phyloP scores from a whole-genome alignment of 2,113 vertebrate genomes.

The Canis aureus region DNA sequence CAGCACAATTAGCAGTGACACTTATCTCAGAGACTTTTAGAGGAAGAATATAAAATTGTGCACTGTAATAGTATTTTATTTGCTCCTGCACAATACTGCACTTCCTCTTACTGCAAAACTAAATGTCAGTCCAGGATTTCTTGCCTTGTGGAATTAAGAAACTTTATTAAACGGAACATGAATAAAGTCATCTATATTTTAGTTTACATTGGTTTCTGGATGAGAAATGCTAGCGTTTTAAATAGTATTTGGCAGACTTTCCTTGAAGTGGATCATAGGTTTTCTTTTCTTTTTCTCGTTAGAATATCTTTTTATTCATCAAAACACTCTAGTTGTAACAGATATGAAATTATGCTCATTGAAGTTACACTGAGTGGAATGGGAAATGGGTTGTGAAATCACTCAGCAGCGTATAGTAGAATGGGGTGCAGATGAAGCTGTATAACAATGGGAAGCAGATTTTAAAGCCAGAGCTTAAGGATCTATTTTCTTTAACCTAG shows the following conservation, averaged over 20 bases:
- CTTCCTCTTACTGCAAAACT: constrained; percentile 31
- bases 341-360: constrained; percentile 22
- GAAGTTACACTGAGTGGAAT: constrained; percentile 12
- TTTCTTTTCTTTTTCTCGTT: neutral
- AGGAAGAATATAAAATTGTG: neutral
- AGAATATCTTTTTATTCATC: constrained; percentile 29
- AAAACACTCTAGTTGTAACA: neutral
- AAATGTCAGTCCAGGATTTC: constrained; percentile 38
- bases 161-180: constrained; percentile 51
- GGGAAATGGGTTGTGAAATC: constrained; percentile 31
- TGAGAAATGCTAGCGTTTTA: constrained; percentile 62
- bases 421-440: neutral
- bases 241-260: constrained; percentile 12
- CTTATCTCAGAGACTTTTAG: neutral
- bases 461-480: neutral
- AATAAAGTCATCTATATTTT: constrained; percentile 53
- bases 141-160: constrained; percentile 55
- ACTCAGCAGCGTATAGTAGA: neutral
- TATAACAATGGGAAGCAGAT: neutral
- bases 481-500: neutral
- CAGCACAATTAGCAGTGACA: neutral
- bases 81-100: neutral
- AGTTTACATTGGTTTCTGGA: constrained; percentile 56
- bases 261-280: constrained; percentile 1
- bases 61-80: neutral